Evolutionary conservation across 2,888 invertebrate species (phyloP).

Genomic region (Dicyrtoma fusca): DNA sequence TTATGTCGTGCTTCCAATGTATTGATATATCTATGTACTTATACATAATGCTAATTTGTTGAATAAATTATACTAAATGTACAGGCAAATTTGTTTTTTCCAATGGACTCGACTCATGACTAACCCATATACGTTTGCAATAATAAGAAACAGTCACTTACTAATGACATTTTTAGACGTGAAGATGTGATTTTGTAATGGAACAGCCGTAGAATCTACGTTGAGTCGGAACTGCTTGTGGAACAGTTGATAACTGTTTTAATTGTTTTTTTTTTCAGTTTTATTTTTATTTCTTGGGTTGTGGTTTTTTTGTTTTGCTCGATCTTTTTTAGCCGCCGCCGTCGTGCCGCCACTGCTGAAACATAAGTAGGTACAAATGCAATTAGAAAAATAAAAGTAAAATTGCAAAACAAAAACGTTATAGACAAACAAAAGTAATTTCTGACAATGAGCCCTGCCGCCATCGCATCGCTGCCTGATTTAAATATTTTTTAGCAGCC

Average conservation of each 20-base stretch:
- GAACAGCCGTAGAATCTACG: slow-evolving; percentile 9
- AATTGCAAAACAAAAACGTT: no score
- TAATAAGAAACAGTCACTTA: no score
- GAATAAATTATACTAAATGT: background rate
- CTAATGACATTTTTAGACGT: background rate
- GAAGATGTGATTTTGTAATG: background rate
- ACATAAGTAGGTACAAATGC: no score
- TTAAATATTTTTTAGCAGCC: slow-evolving; percentile 40
- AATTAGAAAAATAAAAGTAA: slow-evolving; percentile 1
- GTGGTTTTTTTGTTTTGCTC: slow-evolving; percentile 39
- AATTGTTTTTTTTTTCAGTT: slow-evolving; percentile 38
- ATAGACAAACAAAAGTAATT: background rate
- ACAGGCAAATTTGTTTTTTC: background rate
- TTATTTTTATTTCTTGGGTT: slow-evolving; percentile 36
- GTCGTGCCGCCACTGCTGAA: slow-evolving; percentile 25
- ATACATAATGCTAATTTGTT: background rate
- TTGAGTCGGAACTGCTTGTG: no score
- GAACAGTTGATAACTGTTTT: background rate
- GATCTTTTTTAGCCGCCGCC: slow-evolving; percentile 27
- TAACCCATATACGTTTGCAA: background rate
- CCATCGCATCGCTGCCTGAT: slow-evolving; percentile 39
- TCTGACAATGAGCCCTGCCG: slow-evolving; percentile 31
- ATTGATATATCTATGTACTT: background rate
- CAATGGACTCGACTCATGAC: slow-evolving; percentile 18
- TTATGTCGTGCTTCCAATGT: background rate